Evolutionary conservation across 2,888 invertebrate genomes (phyloP), one percentile per base, ranked within the genome.

Genomic region (Beris chalybata): DNA sequence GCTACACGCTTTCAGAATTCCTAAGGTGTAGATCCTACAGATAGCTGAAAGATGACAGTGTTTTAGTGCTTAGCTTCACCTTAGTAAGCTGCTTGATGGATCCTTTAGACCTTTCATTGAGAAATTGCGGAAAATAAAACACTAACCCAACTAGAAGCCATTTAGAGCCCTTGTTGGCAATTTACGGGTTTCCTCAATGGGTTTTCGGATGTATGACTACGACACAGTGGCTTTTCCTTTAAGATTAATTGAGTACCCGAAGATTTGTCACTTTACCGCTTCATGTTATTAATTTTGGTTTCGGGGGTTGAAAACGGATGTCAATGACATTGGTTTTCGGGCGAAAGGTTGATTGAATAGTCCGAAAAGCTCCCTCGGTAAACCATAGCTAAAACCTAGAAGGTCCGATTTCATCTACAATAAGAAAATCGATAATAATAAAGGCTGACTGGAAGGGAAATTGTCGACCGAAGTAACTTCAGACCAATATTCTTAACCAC

Each of bases 211-310:
- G 30, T 45, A 6, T 22, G 45, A 29, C 47, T 6, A 5, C 30
- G 58, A 11, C 44, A 44, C 47, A 47, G 58, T 58, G 58, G 58
- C 58, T 58, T 58, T 58, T 38, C 38, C 30, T 58, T 47, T 22
- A 47, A 58, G 58, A 58, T 58, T 45, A 58, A 58, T 58, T 47
- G 58, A 58, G 58, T 58, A 58, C 30, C 47, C 45, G 13, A 58
- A 47, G 58, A 47, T 58, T 58, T 58, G 58, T 58, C 58, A 56
- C 56, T 56, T 43, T 43, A 56, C 43, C 44, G 58, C 31, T 58
- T 44, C 45, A 13, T 12, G 47, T 13, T 29, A 58, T 58, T 58
- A 58, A 58, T 58, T 58, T 58, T 30, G 31, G 58, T 58, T 58
- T 56, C 45, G 7, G 45, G 58, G 45, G 38, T 45, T 30, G 45